Percentiles rank a stretch among this genome's conserved stretches.
Conservation (phyloP, 2,888 invertebrate genomes). For the Pollenia griseotomentosa region DNA sequence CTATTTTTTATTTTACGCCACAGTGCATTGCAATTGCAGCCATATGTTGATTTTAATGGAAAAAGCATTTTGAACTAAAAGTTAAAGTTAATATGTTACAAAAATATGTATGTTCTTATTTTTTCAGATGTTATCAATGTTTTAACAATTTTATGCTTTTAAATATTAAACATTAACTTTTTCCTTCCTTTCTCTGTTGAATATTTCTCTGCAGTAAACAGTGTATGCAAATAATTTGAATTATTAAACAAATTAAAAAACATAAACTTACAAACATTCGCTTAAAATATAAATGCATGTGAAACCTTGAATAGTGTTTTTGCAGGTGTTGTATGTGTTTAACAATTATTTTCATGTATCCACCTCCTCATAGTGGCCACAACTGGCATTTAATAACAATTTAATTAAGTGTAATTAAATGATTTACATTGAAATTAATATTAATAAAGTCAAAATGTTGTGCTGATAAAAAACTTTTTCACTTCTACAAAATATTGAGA, state of each 20-base stretch:
- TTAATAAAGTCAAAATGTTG: conserved; percentile 37
- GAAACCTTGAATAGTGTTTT: background rate
- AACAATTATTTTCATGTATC: background rate
- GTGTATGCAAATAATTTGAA: background rate
- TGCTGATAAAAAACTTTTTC: background rate
- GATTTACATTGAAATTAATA: conserved; percentile 53
- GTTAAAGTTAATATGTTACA: conserved; percentile 3
- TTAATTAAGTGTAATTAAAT: conserved; percentile 59
- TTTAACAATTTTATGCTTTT: conserved; percentile 1
- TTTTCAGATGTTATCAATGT: background rate
- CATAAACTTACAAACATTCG: background rate
- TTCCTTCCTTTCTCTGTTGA: background rate
- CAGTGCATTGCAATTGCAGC: too few species aligned
- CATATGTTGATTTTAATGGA: too few species aligned
- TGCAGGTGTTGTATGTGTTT: background rate
- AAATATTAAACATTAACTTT: background rate
- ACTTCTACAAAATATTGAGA: background rate
- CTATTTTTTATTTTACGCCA: too few species aligned
- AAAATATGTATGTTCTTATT: background rate
- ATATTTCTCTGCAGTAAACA: background rate
- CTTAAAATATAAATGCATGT: background rate
- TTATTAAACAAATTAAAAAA: too few species aligned
- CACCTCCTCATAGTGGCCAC: background rate
- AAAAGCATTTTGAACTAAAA: background rate
- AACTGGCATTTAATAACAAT: conserved; percentile 39